Evolutionary conservation across 92 coral and sea anemone genomes (phyloP).

Genomic region (Palythoa grandiflora): DNA sequence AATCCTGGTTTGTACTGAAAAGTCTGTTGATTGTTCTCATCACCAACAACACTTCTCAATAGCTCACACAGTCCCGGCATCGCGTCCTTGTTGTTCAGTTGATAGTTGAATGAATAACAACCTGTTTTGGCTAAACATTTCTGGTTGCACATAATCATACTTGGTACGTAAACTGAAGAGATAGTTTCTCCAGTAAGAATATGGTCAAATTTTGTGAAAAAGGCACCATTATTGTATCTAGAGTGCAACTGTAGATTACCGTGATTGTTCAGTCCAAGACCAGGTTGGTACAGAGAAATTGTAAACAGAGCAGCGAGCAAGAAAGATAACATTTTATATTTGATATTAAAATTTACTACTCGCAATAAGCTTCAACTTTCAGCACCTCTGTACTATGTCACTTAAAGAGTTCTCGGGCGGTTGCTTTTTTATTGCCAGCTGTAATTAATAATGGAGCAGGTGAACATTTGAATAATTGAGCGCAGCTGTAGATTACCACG

Average conservation of each 20-base stretch:
- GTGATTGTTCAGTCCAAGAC: not conserved
- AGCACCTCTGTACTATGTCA: too few relatives aligned
- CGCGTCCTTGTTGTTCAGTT: not conserved
- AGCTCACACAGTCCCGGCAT: not conserved
- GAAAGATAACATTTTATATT: too few relatives aligned
- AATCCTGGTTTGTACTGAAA: too few relatives aligned
- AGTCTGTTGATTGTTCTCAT: not conserved
- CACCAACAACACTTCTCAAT: not conserved
- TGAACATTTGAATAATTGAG: not conserved
- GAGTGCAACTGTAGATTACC: not conserved
- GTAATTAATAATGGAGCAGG: too few relatives aligned
- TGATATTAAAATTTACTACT: too few relatives aligned
- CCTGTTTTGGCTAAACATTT: not conserved
- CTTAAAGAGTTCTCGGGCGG: too few relatives aligned
- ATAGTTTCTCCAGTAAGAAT: not conserved
- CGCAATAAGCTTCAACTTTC: too few relatives aligned
- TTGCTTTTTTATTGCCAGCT: too few relatives aligned
- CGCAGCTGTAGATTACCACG: not conserved
- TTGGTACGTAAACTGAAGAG: not conserved
- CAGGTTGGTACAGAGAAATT: not conserved
- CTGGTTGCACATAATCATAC: not conserved
- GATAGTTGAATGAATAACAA: conserved; percentile 13
- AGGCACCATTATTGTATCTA: conserved; percentile 19
- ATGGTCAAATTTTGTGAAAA: not conserved
- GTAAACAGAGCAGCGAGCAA: not conserved